A percentile compares a stretch with the other conserved stretches of the same genome.
These are phyloP conservation scores for Cremastinae sp. DNA, from an alignment of 2,888 invertebrate species.

Conservation along the genomic window DNA sequence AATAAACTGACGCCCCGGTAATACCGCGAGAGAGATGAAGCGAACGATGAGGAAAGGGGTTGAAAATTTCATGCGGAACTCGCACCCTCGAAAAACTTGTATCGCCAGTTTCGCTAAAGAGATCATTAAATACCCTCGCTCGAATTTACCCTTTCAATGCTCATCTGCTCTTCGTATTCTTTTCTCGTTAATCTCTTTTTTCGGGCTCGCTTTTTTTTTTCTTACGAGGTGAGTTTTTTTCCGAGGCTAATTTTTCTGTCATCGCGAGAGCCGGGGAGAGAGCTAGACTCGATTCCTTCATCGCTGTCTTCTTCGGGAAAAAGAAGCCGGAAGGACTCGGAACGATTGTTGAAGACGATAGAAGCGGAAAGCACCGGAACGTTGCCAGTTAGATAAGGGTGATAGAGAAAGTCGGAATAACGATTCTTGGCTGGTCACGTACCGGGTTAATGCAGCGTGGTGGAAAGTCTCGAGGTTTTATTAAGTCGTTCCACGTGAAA, in stretches of 20 bases:
- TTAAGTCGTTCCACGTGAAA: constrained; percentile 71
- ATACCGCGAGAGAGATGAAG: constrained; percentile 13
- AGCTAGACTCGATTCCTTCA: background rate
- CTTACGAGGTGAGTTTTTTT: constrained; percentile 26
- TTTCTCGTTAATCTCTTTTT: constrained; percentile 27
- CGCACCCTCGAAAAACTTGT: constrained; percentile 38
- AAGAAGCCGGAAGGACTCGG: background rate
- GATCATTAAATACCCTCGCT: constrained; percentile 49
- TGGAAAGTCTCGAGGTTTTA: constrained; percentile 75
- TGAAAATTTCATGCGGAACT: constrained; percentile 64
- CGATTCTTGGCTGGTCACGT: constrained; percentile 72
- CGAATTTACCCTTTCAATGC: constrained; percentile 39
- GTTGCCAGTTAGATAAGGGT: constrained; percentile 45
- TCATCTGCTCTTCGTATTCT: constrained; percentile 39
- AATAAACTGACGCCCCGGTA: constrained; percentile 11
- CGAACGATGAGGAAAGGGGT: constrained; percentile 63
- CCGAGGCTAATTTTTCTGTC: constrained; percentile 12
- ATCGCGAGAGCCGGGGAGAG: background rate
- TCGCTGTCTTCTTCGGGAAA: background rate
- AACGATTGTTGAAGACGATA: constrained; percentile 38
- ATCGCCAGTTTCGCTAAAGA: constrained; percentile 51
- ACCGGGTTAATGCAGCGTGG: constrained; percentile 76
- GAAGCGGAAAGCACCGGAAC: constrained; percentile 21
- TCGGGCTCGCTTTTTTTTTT: constrained; percentile 8
- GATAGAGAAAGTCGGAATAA: constrained; percentile 60